Base-by-base conservation (phyloP, 53 echinoderm and acorn worm species). In the Holothuria scabra region DNA sequence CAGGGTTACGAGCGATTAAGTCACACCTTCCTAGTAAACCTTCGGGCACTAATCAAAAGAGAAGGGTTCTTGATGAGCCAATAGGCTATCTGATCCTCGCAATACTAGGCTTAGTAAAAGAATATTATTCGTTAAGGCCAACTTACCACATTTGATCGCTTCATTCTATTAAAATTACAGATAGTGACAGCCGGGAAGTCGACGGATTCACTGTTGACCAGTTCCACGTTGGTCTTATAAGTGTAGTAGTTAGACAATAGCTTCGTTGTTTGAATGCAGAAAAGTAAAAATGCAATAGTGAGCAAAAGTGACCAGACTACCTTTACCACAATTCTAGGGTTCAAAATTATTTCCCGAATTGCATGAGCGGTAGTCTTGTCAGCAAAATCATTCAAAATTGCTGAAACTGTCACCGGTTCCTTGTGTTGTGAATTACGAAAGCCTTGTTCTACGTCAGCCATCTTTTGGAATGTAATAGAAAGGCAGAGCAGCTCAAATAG, bases 341-440 rank as follows among this genome's bases (percentile, higher is more conserved):
- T 82, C 30, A 83, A 67, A 61, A 93, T 84, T 20, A 95, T 81
- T 10, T 70, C 52, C 1, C 91, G 92, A 18, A 95, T 60, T 18
- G 93, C 95, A 62, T 95, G 95, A 23, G 93, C 93, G 2, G 95
- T 93, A 81, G 91, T 89, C 44, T 81, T 74, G 60, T 93, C 89
- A 22, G 68, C 90, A 83, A 89, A 96, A 29, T 91, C 85, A 24
- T 67, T 48, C 37, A 96, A 25, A 30, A 96, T 85, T 5, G 88
- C 84, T 19, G 14, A 44, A 68, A 68, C 41, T 10, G 2, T 41
- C 41, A 41, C 41, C 41, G 41, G 41, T 41, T 41, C 41, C 41
- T 8, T 41, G 10, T 10, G 41, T 41, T 41, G 41, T 8, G 41
- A 8, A 41, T 41, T 41, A 41, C 10, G 41, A 41, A 8, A 8